Conservation (phyloP, 1,140 invertebrate genomes). For the Pissodes strobi region DNA sequence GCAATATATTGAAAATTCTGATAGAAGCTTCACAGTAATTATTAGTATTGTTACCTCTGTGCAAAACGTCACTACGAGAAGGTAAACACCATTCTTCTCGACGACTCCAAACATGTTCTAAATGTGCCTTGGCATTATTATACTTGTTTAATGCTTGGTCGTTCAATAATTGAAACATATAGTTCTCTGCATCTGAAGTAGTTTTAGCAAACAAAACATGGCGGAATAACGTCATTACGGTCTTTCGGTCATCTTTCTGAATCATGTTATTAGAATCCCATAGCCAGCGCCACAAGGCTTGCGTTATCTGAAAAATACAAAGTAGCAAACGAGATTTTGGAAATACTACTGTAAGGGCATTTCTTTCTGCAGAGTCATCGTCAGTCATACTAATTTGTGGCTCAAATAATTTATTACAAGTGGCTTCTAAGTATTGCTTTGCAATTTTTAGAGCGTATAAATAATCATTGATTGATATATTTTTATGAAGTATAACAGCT, state of each 20-base stretch:
- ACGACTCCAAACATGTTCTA: not conserved
- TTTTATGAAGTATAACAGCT: no score
- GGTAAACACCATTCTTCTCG: not conserved
- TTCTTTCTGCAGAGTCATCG: slow-evolving; percentile 4
- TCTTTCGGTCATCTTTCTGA: not conserved
- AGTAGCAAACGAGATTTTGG: slow-evolving; percentile 8
- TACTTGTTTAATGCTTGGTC: not conserved
- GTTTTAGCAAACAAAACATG: not conserved
- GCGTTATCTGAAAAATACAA: slow-evolving; percentile 15
- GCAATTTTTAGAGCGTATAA: no score
- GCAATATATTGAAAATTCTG: not conserved
- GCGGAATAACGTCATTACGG: not conserved
- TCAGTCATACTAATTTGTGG: slow-evolving; percentile 16
- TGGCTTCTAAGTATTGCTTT: no score
- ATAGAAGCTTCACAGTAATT: no score
- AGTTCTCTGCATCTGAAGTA: not conserved
- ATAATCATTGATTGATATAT: no score
- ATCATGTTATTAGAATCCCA: not conserved
- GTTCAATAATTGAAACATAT: not conserved
- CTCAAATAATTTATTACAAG: no score
- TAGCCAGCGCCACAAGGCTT: slow-evolving; percentile 16
- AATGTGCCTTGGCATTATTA: not conserved
- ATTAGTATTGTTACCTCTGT: no score
- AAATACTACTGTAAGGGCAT: slow-evolving; percentile 15
- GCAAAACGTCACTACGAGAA: not conserved